These are phyloP conservation scores for Heteronetta atricapilla DNA, from an alignment of 2,113 vertebrate genomes.

Conservation along the genomic window DNA sequence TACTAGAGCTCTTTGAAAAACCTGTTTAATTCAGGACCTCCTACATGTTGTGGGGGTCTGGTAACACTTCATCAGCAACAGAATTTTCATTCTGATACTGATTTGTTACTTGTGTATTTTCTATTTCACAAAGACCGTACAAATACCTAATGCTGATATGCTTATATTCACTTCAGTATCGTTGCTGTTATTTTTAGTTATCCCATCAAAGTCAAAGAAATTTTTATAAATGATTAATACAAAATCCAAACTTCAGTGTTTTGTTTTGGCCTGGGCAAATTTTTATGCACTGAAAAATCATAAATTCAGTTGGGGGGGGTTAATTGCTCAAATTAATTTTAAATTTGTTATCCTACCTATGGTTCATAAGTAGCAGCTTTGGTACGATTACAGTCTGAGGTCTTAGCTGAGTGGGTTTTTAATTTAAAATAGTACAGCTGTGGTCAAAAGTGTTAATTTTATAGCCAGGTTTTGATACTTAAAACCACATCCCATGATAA, in stretches of 20 bases:
- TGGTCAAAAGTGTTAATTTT: not conserved
- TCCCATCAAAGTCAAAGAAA: not conserved
- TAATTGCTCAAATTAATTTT: not conserved
- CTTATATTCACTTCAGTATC: not conserved
- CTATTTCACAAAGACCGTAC: not conserved
- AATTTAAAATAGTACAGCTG: not conserved
- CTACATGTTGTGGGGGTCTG: not conserved
- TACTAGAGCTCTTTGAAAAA: not conserved
- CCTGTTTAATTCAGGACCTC: not conserved
- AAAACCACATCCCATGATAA: not conserved
- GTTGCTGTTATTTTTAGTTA: not conserved
- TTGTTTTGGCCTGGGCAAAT: not conserved
- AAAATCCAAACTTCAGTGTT: not conserved
- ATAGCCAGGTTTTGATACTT: not conserved
- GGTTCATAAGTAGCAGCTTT: not conserved
- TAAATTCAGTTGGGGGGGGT: not conserved
- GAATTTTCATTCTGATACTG: not conserved
- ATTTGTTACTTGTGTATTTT: not conserved
- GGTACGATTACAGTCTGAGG: not conserved
- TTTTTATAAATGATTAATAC: not conserved
- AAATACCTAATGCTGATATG: not conserved
- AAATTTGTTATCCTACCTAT: not conserved
- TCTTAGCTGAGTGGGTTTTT: not conserved
- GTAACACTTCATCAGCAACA: not conserved
- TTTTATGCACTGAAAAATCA: not conserved